A percentile compares a stretch with the other conserved stretches of the same genome.
Conservation (phyloP, 2,113 vertebrate genomes). For the Otus sunia region DNA sequence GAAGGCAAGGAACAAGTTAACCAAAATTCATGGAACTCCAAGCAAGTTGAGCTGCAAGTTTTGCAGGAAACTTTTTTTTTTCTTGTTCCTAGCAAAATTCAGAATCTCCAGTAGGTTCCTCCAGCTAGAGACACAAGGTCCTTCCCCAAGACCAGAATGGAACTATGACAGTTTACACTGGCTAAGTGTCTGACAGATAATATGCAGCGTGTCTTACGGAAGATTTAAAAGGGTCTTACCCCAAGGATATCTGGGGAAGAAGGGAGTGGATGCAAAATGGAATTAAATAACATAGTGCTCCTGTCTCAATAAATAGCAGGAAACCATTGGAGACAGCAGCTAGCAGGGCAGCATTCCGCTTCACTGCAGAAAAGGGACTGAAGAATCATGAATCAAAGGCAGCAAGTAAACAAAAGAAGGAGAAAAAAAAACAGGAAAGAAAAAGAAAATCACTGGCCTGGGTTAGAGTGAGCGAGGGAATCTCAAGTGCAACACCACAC, state of each 20-base stretch:
- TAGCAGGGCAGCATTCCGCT: constrained; percentile 41
- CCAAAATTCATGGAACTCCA: not conserved
- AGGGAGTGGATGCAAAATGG: constrained; percentile 10
- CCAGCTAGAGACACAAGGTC: not conserved
- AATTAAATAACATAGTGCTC: constrained; percentile 10
- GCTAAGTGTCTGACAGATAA: not conserved
- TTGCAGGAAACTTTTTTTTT: not conserved
- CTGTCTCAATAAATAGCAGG: constrained; percentile 29
- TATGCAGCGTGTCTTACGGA: not conserved
- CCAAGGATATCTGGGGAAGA: not conserved
- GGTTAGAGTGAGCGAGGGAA: constrained; percentile 9
- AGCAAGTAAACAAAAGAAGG: constrained; percentile 27
- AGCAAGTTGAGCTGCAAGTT: not conserved
- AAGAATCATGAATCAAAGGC: constrained; percentile 26
- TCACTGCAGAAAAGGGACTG: constrained; percentile 36
- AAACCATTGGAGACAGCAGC: constrained; percentile 20
- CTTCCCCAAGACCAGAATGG: not conserved
- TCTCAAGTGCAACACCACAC: constrained; percentile 43
- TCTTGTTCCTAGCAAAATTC: not conserved
- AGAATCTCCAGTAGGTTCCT: not conserved
- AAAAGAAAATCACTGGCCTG: constrained; percentile 20
- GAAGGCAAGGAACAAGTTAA: not conserved
- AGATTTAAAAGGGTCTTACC: not conserved
- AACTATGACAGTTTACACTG: not conserved
- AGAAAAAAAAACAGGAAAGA: not conserved